A percentile compares a stretch with the other conserved stretches of the same genome.
These are phyloP conservation scores for Ianthella basta DNA, from an alignment of 37 sponge, comb jelly and placozoan species.

Conservation along the genomic window DNA sequence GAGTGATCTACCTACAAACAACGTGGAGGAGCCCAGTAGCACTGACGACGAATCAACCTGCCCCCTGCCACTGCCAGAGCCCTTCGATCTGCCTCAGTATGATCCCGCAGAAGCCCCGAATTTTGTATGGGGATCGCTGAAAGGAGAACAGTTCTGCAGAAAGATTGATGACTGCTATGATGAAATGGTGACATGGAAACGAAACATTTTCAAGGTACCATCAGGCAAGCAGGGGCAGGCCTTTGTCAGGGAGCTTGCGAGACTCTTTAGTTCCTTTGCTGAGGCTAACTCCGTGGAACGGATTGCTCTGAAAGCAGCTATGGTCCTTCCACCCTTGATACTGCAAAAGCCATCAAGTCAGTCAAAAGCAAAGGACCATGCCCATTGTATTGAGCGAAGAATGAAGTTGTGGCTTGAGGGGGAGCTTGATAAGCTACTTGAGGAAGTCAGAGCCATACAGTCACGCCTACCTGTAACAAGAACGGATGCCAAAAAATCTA, in stretches of 20 bases:
- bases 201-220: slow-evolving; percentile 24
- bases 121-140: neutral
- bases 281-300: slow-evolving; percentile 11
- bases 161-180: slow-evolving; percentile 17
- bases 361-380: slow-evolving; percentile 24
- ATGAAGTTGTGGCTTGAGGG: slow-evolving; percentile 24
- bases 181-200: slow-evolving; percentile 26
- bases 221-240: slow-evolving; percentile 19
- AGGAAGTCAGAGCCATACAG: slow-evolving; percentile 31
- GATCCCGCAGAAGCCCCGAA: neutral
- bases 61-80: neutral
- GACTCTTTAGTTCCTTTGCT: neutral
- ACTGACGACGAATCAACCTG: neutral
- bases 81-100: slow-evolving; percentile 1
- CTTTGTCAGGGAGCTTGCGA: slow-evolving; percentile 5
- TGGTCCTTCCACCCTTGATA: neutral
- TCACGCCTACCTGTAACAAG: neutral
- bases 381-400: slow-evolving; percentile 16
- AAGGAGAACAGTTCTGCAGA: slow-evolving; percentile 12
- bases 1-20: neutral
- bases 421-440: slow-evolving; percentile 1
- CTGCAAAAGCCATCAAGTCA: slow-evolving; percentile 7
- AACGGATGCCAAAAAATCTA: neutral
- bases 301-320: slow-evolving; percentile 25
- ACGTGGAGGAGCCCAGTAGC: too few species aligned